These are phyloP conservation scores for Gallinago undulata DNA, from an alignment of 2,113 vertebrate genomes.

Conservation along the genomic window DNA sequence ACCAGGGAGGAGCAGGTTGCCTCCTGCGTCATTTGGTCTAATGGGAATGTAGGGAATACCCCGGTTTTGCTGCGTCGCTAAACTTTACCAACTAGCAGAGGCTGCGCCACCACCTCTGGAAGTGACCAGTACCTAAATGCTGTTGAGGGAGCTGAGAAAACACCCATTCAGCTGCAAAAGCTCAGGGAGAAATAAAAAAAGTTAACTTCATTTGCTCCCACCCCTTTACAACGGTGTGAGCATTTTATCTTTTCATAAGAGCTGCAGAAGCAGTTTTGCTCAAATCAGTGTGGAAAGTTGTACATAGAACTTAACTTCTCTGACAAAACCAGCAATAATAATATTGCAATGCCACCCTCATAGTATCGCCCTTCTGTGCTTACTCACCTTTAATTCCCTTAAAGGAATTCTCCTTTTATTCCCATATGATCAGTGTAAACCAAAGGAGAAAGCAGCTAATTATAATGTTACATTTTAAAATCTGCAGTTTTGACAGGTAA, in stretches of 20 bases:
- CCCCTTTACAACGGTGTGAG: not conserved
- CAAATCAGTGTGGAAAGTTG: not conserved
- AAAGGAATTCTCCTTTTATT: not conserved
- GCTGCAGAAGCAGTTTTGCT: not conserved
- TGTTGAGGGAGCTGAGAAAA: not conserved
- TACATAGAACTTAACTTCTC: not conserved
- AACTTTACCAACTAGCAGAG: not conserved
- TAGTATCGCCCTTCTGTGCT: fast-evolving
- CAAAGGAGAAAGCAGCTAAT: not conserved
- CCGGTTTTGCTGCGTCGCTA: not conserved
- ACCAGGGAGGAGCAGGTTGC: not conserved
- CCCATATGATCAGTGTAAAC: not conserved
- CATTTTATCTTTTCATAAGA: not conserved
- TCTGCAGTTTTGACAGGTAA: not conserved
- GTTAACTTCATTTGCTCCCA: not conserved
- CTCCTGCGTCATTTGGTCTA: not conserved
- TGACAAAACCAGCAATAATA: not conserved
- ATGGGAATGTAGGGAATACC: not conserved
- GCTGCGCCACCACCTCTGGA: not conserved
- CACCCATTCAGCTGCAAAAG: not conserved
- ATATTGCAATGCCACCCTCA: not conserved
- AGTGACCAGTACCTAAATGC: not conserved
- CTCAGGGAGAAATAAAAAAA: not conserved
- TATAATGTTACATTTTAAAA: not conserved
- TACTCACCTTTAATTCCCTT: not conserved